phyloP scores from a whole-genome alignment of 2,113 vertebrate species.

The Caranx melampygus region DNA sequence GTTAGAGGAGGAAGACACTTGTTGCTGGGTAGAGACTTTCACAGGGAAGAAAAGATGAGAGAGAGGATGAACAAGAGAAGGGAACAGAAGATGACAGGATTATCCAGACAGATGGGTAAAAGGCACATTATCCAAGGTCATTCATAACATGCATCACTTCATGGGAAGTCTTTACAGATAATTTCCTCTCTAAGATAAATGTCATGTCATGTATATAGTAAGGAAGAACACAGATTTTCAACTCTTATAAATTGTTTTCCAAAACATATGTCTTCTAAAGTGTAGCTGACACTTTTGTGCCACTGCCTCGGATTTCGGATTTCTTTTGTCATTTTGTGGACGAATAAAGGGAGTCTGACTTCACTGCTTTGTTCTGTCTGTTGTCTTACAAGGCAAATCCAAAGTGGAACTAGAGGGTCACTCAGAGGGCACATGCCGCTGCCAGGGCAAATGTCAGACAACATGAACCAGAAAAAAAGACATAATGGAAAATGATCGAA shows the following conservation, averaged over 20 bases:
- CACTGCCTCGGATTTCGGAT: neutral
- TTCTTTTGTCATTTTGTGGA: no score
- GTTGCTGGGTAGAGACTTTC: neutral
- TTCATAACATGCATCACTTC: neutral
- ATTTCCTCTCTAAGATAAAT: neutral
- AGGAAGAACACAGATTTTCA: neutral
- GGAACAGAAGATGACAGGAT: neutral
- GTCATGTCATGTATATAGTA: neutral
- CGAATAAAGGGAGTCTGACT: neutral
- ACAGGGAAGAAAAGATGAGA: neutral
- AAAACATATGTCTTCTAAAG: neutral
- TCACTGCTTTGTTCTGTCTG: neutral
- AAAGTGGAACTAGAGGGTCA: neutral
- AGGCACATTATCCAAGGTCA: neutral
- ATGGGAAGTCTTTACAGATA: neutral
- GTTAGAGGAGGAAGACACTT: conserved; percentile 6
- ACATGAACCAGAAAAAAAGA: no score
- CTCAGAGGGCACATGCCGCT: no score
- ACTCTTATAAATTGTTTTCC: neutral
- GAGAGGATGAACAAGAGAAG: neutral
- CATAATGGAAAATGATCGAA: no score
- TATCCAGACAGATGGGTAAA: neutral
- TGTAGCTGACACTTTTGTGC: neutral
- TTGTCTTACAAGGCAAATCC: neutral
- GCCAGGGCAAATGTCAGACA: no score